A percentile compares a stretch with the other conserved stretches of the same genome.
These are phyloP conservation scores for Dasyprocta punctata DNA, from an alignment of 2,113 vertebrate species.

Conservation along the genomic window DNA sequence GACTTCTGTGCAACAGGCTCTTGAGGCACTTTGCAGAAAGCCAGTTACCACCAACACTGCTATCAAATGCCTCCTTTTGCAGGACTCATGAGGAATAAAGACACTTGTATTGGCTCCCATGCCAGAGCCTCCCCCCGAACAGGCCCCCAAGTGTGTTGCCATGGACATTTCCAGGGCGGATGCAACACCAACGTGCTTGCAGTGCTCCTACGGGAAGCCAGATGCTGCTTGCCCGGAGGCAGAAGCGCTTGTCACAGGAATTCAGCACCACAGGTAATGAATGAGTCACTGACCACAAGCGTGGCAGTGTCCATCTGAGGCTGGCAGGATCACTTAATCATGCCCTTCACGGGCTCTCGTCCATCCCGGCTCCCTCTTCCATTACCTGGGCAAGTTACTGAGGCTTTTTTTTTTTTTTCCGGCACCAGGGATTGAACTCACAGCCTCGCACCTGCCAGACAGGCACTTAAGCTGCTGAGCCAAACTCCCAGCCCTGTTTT, in stretches of 20 bases:
- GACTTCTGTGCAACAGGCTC: background rate
- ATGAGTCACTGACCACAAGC: background rate
- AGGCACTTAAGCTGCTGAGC: no score
- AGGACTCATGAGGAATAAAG: slow-evolving; percentile 10
- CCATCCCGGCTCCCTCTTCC: slow-evolving; percentile 4
- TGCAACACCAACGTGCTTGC: background rate
- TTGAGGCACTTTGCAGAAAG: background rate
- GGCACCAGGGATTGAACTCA: no score
- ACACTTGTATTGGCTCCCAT: background rate
- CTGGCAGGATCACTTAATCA: background rate
- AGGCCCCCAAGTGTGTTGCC: background rate
- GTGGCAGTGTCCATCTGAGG: background rate
- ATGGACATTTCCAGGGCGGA: slow-evolving; percentile 12
- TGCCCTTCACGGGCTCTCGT: background rate
- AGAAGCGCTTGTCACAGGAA: background rate
- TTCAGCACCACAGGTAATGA: background rate
- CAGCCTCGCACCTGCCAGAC: no score
- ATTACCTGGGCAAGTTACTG: background rate
- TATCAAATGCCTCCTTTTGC: background rate
- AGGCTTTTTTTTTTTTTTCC: no score
- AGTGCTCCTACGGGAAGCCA: background rate
- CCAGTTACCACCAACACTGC: background rate
- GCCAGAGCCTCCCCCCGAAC: background rate
- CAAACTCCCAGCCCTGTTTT: no score
- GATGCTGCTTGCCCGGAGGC: background rate